Evolutionary conservation across 30 jellyfish, hydroid and myxozoan species (phyloP), one percentile per base, ranked within the genome.

Genomic region (Haliclystus octoradiatus): DNA sequence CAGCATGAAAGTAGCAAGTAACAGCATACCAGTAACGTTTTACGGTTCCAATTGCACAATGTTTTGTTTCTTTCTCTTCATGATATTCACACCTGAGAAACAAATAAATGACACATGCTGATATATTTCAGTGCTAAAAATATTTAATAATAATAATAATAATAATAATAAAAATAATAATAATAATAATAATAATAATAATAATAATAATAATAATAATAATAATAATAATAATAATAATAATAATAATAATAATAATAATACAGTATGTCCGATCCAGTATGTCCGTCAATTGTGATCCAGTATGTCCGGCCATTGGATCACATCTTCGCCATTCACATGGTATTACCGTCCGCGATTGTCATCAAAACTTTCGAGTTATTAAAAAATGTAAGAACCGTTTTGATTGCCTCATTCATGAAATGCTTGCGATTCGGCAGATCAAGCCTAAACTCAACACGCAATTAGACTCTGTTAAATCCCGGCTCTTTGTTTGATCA

Each of bases 11-110:
- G n/a, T n/a, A n/a, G n/a, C n/a, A n/a, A n/a, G 31, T 22, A 50
- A 12, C 25, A 2, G 34, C 73, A 15, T 61, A 80, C 93, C 93
- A 64, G 74, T 81, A 80, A 46, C 74, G 65, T 65, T 71, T 80
- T n/a, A 66, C 93, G 32, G 65, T 71, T 33, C 89, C 97, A 33
- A 71, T 64, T 9, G 88, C 78, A 72, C 97, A 87, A 63, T 19
- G 61, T 62, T 74, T 87, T 14, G 81, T 40, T 15, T 80, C 97
- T 3, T 28, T 51, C 50, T 87, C 88, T 50, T 87, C 97, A 33
- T 87, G 97, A 68, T 62, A 79, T 34, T 50, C 24, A 60, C 97
- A 87, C 71, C 97, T 87, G 34, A 13, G 61, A 35, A 50, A 19
- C 14, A 40, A 9, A 40, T 9, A 40, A 40, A 9, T 5, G 19